Base-by-base conservation (phyloP, 2,113 vertebrate species). In the Alaudala cheleensis region DNA sequence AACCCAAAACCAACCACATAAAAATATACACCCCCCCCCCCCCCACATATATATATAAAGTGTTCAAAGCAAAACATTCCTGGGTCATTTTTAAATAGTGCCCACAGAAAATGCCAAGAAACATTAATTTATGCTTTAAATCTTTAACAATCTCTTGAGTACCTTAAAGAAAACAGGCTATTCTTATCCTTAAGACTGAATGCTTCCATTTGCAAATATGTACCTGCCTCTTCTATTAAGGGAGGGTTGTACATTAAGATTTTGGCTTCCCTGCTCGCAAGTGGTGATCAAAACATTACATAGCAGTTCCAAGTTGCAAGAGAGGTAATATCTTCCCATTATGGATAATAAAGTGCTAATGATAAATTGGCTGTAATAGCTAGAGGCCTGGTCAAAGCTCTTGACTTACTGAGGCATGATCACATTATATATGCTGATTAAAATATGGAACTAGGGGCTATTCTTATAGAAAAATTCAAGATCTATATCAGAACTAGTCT, bases 331-430 rank as follows among this genome's bases (percentile, higher is more conserved):
- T 66, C 29, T 70, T 88, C 91, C 64, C 77, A 60, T 89, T 79
- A 81, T 87, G 90, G 85, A 64, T 87, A 94, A 85, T 89, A 64
- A 80, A 93, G 20, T 33, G 25, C 49, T 80, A 90, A 85, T 72
- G 57, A 81, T 76, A 85, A 82, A 90, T 76, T 86, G 5, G 12
- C 67, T 42, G 14, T 77, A 81, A 74, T 50, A 85, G 14, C 40
- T 88, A 44, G 19, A 67, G 70, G 37, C 23, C 67, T 84, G 33
- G 80, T 51, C 58, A 94, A 90, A 90, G 15, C 21, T 80, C 86
- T 80, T 70, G 57, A 88, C 85, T 92, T 86, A 91, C 26, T 77
- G 60, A 92, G 25, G 39, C 42, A 62, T 20, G 53, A 62, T 93
- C 50, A 29, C 23, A 37, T 76, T 86, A 61, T 45, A 34, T 45